phyloP scores from a whole-genome alignment of 2,797 vertebrate genomes.

The Spinibarbus caldwelli region DNA sequence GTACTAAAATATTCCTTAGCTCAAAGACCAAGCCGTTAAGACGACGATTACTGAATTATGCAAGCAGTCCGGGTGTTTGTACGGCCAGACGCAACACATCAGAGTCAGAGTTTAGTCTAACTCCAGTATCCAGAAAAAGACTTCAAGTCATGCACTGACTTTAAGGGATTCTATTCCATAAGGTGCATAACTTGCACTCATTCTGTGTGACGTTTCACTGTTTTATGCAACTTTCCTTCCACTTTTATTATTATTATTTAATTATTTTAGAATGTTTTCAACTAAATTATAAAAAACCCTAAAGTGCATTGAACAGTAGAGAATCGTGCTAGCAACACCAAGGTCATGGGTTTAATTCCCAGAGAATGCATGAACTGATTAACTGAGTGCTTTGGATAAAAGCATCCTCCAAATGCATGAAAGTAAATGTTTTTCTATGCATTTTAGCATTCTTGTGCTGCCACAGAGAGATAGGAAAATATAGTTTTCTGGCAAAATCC shows the following conservation, averaged over 20 bases:
- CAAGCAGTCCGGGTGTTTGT: constrained; percentile 17
- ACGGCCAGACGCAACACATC: constrained; percentile 15
- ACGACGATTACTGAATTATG: constrained; percentile 30
- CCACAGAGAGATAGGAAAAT: not conserved
- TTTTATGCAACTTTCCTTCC: not conserved
- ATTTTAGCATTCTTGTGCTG: not conserved
- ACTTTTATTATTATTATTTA: not conserved
- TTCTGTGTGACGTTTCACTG: not conserved
- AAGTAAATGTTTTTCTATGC: not conserved
- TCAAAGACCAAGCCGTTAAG: constrained; percentile 29
- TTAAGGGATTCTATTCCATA: constrained; percentile 8
- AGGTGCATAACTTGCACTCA: not conserved
- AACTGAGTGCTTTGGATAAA: not conserved
- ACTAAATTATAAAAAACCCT: not conserved
- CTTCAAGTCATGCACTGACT: constrained; percentile 15
- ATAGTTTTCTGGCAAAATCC: not conserved
- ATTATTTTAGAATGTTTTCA: not conserved
- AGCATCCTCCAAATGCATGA: too few species aligned
- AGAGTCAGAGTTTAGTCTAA: constrained; percentile 34
- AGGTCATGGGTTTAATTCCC: not conserved
- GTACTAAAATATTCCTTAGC: constrained; percentile 34
- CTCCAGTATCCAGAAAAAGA: constrained; percentile 22
- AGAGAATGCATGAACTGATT: not conserved
- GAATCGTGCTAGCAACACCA: not conserved
- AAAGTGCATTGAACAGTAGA: not conserved